Evolutionary conservation across 1,140 invertebrate species (phyloP).

Genomic region (Drosophila grimshawi): DNA sequence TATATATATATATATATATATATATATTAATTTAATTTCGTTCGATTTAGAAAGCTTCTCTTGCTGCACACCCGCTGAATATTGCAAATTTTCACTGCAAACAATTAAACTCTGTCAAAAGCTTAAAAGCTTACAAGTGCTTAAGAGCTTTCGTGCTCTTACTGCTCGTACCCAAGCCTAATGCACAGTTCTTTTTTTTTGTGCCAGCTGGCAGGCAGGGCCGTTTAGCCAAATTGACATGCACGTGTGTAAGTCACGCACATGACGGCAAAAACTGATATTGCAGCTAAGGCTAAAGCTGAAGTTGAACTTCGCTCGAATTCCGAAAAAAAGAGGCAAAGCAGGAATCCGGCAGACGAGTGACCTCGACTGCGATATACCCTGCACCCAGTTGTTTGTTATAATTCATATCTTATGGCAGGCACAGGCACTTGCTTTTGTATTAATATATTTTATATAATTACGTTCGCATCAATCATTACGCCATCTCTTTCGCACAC

Average conservation of each 20-base stretch:
- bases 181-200: background rate
- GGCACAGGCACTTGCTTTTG: background rate
- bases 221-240: constrained; percentile 37
- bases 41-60: too few species aligned
- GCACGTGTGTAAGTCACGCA: constrained; percentile 53
- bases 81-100: background rate
- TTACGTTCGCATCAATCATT: too few species aligned
- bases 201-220: constrained; percentile 6
- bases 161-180: constrained; percentile 1
- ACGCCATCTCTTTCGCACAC: too few species aligned
- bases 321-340: constrained; percentile 19
- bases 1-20: too few species aligned
- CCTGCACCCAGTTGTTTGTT: too few species aligned
- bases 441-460: too few species aligned
- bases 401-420: too few species aligned
- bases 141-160: background rate
- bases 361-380: too few species aligned
- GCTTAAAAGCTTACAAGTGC: constrained; percentile 2
- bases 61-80: too few species aligned
- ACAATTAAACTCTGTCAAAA: background rate
- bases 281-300: background rate
- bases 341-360: too few species aligned
- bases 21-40: too few species aligned
- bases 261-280: constrained; percentile 22
- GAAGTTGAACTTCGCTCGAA: constrained; percentile 14